Base-by-base conservation (phyloP, 2,113 vertebrate genomes). In the Oxyura jamaicensis region DNA sequence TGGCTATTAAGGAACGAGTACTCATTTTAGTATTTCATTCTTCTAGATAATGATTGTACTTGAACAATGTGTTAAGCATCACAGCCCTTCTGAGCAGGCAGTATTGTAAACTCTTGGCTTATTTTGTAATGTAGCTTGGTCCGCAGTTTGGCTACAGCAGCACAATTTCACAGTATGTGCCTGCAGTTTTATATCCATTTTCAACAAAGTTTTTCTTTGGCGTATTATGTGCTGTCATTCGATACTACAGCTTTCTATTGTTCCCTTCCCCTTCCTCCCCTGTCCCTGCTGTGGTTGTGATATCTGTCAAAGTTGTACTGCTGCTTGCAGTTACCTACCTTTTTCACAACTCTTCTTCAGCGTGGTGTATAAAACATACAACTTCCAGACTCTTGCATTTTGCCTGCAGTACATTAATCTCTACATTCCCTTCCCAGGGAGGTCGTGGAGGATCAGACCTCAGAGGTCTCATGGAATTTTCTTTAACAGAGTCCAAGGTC, bases 401-500 rank as follows among this genome's bases (percentile, higher is more conserved):
- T 3, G 1, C 65, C 88, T 95, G 92, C 42, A 80, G 60, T 66
- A 86, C 63, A 58, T 93, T 86, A 75, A 67, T 94, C 36, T 93
- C 76, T 69, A 36, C 71, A 42, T 86, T 93, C 63, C 60, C 83
- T 94, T 95, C 76, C 55, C 73, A 78, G 71, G 14, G 10, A 92
- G 65, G 67, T 90, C 2, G 0, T 69, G 71, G 52, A 80, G 62
- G 81, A 96, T 83, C 73, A 88, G 91, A 93, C 89, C 69, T 91
- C 0, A 0, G 92, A 87, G 63, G 36, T 93, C 87, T 96, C 39
- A 63, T 87, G 95, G 85, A 96, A 95, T 97, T 97, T 95, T 93
- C 82, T 94, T 89, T 90, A 88, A 65, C 66, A 50, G 84, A 95
- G 82, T 94, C 82, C 95, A 86, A 90, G 83, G 93, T 96, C 91